Evolutionary conservation across 2,797 vertebrate species (phyloP), one percentile per base, ranked within the genome.

Genomic region (Mormyrops attenuatus): DNA sequence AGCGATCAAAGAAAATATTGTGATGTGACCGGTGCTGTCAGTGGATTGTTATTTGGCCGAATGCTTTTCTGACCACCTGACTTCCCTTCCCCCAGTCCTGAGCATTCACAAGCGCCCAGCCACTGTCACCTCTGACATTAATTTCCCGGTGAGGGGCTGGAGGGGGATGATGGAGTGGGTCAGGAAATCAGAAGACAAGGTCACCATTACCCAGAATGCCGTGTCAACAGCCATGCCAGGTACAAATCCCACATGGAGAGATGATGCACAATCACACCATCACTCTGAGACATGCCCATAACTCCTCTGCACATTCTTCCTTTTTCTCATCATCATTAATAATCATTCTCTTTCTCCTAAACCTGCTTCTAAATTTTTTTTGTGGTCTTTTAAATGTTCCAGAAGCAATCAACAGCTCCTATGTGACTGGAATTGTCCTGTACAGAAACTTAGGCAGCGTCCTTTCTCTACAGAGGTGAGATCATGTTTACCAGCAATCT

Each of bases 91-190:
- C 49, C 17, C 93, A 97, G 97, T 97, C 89, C 95, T 99, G 0
- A 98, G 97, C 92, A 97, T 99, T 93, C 98, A 99, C 93, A 99
- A 99, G 94, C 96, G 98, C 20, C 98, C 98, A 0, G 96, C 97
- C 1, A 94, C 96, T 0, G 95, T 96, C 26, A 96, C 95, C 89
- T 95, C 97, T 0, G 98, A 99, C 92, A 97, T 99, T 95, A 99
- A 96, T 90, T 98, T 99, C 93, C 98, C 98, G 11, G 96, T 97
- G 94, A 99, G 98, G 92, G 98, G 98, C 91, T 99, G 99, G 98
- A 96, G 98, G 85, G 98, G 98, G 15, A 97, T 98, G 92, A 95
- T 98, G 57, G 98, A 99, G 91, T 99, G 99, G 99, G 98, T 98
- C 89, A 97, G 97, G 92, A 98, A 94, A 77, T 97, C 97, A 0